Percentiles rank a stretch among this genome's conserved stretches.
Conservation (phyloP, 2,888 invertebrate species). For the Trachelus troglodyta region DNA sequence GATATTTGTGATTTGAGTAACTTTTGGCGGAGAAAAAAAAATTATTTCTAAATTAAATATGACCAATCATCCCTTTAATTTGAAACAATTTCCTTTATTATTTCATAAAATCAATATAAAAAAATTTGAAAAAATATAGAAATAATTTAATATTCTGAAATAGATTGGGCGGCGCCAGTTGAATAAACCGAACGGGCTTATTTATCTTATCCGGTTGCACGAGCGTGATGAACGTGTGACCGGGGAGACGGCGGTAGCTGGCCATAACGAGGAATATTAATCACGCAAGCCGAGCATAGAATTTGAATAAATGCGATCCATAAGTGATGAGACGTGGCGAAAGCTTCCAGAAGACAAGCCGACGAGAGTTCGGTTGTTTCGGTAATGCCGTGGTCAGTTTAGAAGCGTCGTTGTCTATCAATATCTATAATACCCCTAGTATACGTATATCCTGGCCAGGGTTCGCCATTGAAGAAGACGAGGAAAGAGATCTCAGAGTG, state of each 20-base stretch:
- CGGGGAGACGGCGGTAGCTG: slow-evolving; percentile 34
- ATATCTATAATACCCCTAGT: slow-evolving; percentile 21
- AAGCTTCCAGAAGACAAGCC: slow-evolving; percentile 50
- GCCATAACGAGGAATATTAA: slow-evolving; percentile 54
- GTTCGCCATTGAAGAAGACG: slow-evolving; percentile 10
- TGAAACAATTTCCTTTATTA: too few species aligned
- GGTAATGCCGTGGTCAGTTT: background rate
- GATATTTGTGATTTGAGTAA: background rate
- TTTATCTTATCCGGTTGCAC: slow-evolving; percentile 9
- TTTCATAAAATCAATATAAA: background rate
- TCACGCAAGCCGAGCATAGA: slow-evolving; percentile 42
- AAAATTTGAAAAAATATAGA: background rate
- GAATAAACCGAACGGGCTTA: background rate
- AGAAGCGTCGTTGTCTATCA: slow-evolving; percentile 23
- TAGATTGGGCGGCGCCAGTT: background rate
- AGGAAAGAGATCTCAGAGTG: slow-evolving; percentile 13
- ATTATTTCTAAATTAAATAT: too few species aligned
- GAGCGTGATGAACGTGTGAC: slow-evolving; percentile 10
- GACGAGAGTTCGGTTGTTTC: slow-evolving; percentile 7
- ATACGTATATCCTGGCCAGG: background rate
- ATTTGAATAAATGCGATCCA: slow-evolving; percentile 60
- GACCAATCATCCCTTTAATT: too few species aligned
- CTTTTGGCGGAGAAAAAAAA: too few species aligned
- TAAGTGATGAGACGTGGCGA: slow-evolving; percentile 64
- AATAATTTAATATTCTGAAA: background rate